Evolutionary conservation across 2,888 invertebrate genomes (phyloP).

Genomic region (Andrena chrysosceles): DNA sequence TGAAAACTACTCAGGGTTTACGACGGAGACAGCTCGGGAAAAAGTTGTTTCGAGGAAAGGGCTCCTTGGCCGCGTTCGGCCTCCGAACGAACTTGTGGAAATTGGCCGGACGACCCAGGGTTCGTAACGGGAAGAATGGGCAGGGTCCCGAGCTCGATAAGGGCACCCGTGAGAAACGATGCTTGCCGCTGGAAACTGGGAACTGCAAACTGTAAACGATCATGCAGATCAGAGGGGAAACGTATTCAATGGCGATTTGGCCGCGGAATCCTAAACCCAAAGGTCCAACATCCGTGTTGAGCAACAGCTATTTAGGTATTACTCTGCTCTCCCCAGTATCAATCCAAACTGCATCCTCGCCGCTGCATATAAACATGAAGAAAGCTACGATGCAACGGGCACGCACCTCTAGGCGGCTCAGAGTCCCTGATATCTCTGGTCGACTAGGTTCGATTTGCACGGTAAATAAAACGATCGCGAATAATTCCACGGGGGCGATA

Average conservation of each 20-base stretch:
- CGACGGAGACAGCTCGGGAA: not conserved
- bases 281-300: constrained; percentile 60
- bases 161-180: not conserved
- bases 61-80: not conserved
- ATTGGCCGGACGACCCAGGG: not conserved
- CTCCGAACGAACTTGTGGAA: not conserved
- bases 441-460: constrained; percentile 45
- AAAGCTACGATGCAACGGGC: constrained; percentile 35
- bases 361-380: constrained; percentile 76
- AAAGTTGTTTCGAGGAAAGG: not conserved
- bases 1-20: not conserved
- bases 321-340: constrained; percentile 42
- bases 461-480: constrained; percentile 52
- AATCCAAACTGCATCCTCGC: constrained; percentile 42
- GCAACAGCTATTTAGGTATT: constrained; percentile 70
- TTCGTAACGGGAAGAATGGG: not conserved
- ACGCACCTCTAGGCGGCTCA: constrained; percentile 1
- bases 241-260: constrained; percentile 65
- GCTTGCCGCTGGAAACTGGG: not conserved
- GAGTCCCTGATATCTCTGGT: constrained; percentile 34
- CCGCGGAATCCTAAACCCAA: constrained; percentile 49
- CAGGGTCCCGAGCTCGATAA: not conserved
- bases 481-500: constrained; percentile 19
- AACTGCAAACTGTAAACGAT: constrained; percentile 26
- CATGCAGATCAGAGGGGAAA: constrained; percentile 54